These are phyloP conservation scores for Cataglyphis altisquamis DNA, from an alignment of 2,888 invertebrate genomes.

Conservation along the genomic window DNA sequence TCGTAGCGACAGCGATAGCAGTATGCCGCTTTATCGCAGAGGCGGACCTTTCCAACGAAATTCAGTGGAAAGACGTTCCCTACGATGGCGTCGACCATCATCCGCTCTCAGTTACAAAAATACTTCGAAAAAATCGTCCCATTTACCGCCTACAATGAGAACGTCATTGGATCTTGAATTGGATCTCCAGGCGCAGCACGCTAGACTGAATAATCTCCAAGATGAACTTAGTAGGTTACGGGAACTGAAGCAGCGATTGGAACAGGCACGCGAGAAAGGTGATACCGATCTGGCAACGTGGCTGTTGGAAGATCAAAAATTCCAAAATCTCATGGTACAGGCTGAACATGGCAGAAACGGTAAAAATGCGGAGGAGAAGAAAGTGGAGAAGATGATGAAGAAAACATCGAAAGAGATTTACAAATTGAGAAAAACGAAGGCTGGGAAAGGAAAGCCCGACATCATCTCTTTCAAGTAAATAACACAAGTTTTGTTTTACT, in stretches of 20 bases:
- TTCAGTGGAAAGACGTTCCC: slow-evolving; percentile 95
- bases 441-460: slow-evolving; percentile 96
- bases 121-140: slow-evolving; percentile 86
- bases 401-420: slow-evolving; percentile 97
- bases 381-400: slow-evolving; percentile 93
- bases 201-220: slow-evolving; percentile 92
- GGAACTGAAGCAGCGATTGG: slow-evolving; percentile 93
- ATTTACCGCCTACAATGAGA: slow-evolving; percentile 89
- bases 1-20: slow-evolving; percentile 98
- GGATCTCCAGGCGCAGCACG: slow-evolving; percentile 97
- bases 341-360: slow-evolving; percentile 87
- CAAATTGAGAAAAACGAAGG: slow-evolving; percentile 94
- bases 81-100: slow-evolving; percentile 91
- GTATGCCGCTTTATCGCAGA: slow-evolving; percentile 95
- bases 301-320: slow-evolving; percentile 95
- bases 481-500: neutral
- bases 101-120: slow-evolving; percentile 85
- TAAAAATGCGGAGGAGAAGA: slow-evolving; percentile 89
- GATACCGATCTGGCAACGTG: slow-evolving; percentile 94
- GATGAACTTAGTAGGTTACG: slow-evolving; percentile 94
- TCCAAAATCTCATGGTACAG: slow-evolving; percentile 91
- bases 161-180: slow-evolving; percentile 97
- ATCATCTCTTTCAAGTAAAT: slow-evolving; percentile 97
- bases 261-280: slow-evolving; percentile 94
- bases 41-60: slow-evolving; percentile 96